These are phyloP conservation scores for Pinna nobilis DNA, from an alignment of 1,140 invertebrate species.

Conservation along the genomic window DNA sequence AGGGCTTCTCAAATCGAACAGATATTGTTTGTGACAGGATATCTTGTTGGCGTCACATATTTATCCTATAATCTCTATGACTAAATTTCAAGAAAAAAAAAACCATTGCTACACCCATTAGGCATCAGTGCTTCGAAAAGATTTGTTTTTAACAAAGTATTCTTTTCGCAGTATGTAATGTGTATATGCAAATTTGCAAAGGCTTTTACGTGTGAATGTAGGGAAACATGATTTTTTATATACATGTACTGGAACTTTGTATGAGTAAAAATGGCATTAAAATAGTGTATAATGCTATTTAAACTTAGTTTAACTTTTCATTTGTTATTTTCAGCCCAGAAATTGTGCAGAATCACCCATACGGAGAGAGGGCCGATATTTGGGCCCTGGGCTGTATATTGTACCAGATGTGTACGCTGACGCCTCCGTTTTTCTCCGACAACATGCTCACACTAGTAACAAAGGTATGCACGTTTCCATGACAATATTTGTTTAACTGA, in stretches of 20 bases:
- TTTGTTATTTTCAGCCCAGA: constrained; percentile 69
- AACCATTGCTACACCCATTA: no score
- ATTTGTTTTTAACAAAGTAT: no score
- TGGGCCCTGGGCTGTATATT: constrained; percentile 75
- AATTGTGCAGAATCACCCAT: constrained; percentile 74
- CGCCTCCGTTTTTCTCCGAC: constrained; percentile 72
- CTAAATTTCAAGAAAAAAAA: no score
- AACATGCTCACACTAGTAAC: constrained; percentile 73
- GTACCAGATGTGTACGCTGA: constrained; percentile 74
- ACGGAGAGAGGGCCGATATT: constrained; percentile 75
- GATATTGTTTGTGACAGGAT: no score
- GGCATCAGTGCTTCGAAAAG: no score
- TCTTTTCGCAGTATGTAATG: no score
- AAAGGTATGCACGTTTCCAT: constrained; percentile 64
- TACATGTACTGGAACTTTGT: no score
- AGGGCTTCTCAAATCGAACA: no score
- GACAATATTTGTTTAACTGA: not conserved
- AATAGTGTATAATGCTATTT: no score
- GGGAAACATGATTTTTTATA: not conserved
- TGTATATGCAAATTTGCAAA: not conserved
- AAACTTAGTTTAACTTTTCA: not conserved
- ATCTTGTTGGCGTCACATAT: no score
- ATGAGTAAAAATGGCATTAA: no score
- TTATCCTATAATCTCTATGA: no score
- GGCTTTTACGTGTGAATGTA: not conserved